Conservation (phyloP, 1,140 invertebrate genomes). For the Drosophila funebris region DNA sequence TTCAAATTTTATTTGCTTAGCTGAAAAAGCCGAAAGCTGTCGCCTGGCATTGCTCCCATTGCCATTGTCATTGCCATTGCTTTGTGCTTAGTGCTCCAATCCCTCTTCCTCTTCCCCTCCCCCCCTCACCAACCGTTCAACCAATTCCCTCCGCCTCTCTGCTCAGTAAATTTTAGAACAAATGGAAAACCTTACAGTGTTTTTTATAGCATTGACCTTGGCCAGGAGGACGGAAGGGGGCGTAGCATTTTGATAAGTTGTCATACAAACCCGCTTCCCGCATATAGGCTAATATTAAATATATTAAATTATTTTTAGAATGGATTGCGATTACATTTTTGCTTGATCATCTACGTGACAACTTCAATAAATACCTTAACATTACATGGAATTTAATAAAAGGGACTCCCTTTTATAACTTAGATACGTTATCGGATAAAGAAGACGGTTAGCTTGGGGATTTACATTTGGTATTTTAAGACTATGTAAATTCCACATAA, state of each 20-base stretch:
- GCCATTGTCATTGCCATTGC: constrained; percentile 1
- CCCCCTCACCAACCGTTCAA: not conserved
- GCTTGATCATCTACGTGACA: not conserved
- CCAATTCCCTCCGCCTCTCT: not conserved
- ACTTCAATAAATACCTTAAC: not conserved
- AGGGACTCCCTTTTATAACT: not conserved
- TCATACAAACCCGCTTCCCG: not conserved
- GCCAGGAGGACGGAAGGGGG: not conserved
- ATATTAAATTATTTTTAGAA: constrained; percentile 8
- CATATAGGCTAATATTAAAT: not conserved
- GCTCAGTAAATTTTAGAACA: constrained; percentile 15
- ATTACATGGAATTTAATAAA: not conserved
- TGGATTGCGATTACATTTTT: not conserved
- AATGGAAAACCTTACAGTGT: constrained; percentile 16
- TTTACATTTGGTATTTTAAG: not conserved
- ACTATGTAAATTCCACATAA: not conserved
- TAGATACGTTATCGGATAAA: not conserved
- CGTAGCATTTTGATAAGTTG: not conserved
- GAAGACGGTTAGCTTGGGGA: not conserved
- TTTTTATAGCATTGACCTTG: constrained; percentile 21
- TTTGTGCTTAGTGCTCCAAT: constrained; percentile 2
- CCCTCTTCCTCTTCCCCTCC: not conserved
- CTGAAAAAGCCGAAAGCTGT: constrained; percentile 32
- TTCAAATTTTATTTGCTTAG: constrained; percentile 39
- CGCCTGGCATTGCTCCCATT: constrained; percentile 2